Conservation (phyloP, 1,140 invertebrate genomes). For the Cecropterus lyciades region DNA sequence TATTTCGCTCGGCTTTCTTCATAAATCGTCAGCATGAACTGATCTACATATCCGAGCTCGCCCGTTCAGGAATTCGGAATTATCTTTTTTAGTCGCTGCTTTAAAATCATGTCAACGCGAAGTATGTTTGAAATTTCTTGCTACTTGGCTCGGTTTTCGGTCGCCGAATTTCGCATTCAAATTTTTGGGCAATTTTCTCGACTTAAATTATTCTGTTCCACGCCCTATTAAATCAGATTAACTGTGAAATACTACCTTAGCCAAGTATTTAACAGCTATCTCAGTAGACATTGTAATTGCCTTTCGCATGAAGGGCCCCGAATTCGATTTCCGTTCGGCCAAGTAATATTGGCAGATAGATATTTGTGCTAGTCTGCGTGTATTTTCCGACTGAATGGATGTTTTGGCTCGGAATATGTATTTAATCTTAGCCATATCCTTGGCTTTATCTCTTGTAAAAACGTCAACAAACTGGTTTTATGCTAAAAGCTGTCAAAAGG, state of each 20-base stretch:
- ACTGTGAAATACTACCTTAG: slow-evolving; percentile 11
- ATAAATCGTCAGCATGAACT: slow-evolving; percentile 72
- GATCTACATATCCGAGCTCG: slow-evolving; percentile 67
- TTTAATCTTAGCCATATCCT: slow-evolving; percentile 28
- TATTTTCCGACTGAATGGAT: slow-evolving; percentile 30
- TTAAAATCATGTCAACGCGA: slow-evolving; percentile 39
- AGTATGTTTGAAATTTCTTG: slow-evolving; percentile 35
- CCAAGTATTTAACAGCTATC: slow-evolving; percentile 20
- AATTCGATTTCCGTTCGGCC: slow-evolving; percentile 31
- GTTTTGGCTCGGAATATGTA: slow-evolving; percentile 26
- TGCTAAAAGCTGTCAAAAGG: slow-evolving; percentile 6
- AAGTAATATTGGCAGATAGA: slow-evolving; percentile 34
- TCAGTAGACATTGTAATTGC: slow-evolving; percentile 31
- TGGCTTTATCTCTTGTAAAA: slow-evolving; percentile 19
- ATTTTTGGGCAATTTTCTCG: slow-evolving; percentile 31
- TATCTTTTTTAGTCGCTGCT: slow-evolving; percentile 43
- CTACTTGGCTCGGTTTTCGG: slow-evolving; percentile 25
- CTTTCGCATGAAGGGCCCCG: slow-evolving; percentile 28
- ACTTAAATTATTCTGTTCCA: slow-evolving; percentile 19
- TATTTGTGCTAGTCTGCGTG: slow-evolving; percentile 29
- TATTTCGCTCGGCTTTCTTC: slow-evolving; percentile 69
- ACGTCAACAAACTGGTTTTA: slow-evolving; percentile 28
- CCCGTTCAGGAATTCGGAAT: slow-evolving; percentile 42
- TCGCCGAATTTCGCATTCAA: slow-evolving; percentile 28
- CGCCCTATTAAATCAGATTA: slow-evolving; percentile 15